Evolutionary conservation across 2,888 invertebrate genomes (phyloP), one percentile per base, ranked within the genome.

Genomic region (Priapulus caudatus): DNA sequence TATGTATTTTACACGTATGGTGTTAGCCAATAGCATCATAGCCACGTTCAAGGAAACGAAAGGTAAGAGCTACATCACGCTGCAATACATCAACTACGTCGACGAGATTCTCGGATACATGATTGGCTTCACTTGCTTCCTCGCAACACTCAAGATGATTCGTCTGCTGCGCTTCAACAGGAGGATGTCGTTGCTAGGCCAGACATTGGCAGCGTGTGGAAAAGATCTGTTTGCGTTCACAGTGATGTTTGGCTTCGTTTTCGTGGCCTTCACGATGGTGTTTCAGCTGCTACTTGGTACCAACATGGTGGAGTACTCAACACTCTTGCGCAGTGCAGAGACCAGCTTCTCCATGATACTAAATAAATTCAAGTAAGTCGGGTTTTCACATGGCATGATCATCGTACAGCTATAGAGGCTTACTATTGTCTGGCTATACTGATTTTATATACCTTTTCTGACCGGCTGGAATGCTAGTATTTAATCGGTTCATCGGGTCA

Each of bases 311-410:
- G n/a, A n/a, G n/a, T n/a, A n/a, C n/a, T n/a, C n/a, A n/a, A n/a
- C n/a, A n/a, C n/a, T n/a, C n/a, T n/a, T n/a, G n/a, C n/a, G n/a
- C n/a, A n/a, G n/a, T 1, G 56, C 59, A 22, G 68, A 69, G 52
- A 62, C 67, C 18, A 64, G 67, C 24, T 58, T 71, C 23, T 64
- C 67, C 19, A 70, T 71, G 66, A 65, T 69, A 63, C 65, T 71
- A 63, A 69, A 70, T 23, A 67, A 68, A 56, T 71, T 70, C 55
- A 65, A 70, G 58, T 69, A n/a, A n/a, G n/a, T n/a, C n/a, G n/a
- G n/a, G n/a, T n/a, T n/a, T n/a, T n/a, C n/a, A n/a, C n/a, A n/a
- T n/a, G n/a, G n/a, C n/a, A n/a, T n/a, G n/a, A n/a, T n/a, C n/a
- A n/a, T n/a, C n/a, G n/a, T n/a, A n/a, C n/a, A n/a, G n/a, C n/a